Percentiles rank a stretch among this genome's conserved stretches.
phyloP scores from a whole-genome alignment of 2,113 vertebrate genomes.

The Proteles cristata region DNA sequence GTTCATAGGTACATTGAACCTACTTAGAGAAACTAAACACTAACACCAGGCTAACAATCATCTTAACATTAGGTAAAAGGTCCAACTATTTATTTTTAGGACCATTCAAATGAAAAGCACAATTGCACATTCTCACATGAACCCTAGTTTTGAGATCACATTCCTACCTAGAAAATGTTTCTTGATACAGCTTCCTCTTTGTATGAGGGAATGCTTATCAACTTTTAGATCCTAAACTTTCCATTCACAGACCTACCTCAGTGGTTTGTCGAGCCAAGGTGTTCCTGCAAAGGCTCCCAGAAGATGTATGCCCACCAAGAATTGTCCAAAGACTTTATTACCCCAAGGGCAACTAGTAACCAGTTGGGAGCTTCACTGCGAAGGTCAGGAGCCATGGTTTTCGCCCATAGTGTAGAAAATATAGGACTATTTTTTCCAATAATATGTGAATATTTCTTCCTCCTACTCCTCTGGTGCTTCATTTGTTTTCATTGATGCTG shows the following conservation, averaged over 20 bases:
- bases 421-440: background rate
- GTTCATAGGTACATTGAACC: background rate
- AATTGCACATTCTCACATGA: background rate
- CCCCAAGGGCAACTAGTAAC: background rate
- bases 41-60: background rate
- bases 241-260: background rate
- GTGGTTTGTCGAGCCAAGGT: background rate
- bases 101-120: background rate
- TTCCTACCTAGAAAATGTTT: slow-evolving; percentile 19
- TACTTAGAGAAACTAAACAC: background rate
- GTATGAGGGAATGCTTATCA: background rate
- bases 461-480: background rate
- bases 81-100: background rate
- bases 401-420: background rate
- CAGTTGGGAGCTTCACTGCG: background rate
- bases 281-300: background rate
- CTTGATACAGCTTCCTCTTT: background rate
- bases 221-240: background rate
- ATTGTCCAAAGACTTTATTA: background rate
- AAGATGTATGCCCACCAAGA: background rate
- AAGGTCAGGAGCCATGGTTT: background rate
- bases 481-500: no score
- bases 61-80: background rate
- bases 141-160: background rate
- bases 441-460: background rate